These are phyloP conservation scores for Chionomys nivalis DNA, from an alignment of 2,113 vertebrate genomes.

Conservation along the genomic window DNA sequence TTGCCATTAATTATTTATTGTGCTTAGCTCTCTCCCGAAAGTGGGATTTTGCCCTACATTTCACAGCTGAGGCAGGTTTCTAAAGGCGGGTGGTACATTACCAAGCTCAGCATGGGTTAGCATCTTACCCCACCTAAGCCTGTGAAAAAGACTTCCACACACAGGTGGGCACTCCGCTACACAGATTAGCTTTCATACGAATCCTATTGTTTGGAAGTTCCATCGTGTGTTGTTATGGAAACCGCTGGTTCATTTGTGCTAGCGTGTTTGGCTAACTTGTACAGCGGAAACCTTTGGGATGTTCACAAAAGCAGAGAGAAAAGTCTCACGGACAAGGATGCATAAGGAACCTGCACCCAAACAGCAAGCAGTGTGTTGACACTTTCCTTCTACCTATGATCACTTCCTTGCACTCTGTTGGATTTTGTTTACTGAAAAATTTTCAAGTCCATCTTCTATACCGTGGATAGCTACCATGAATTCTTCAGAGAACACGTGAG, in stretches of 20 bases:
- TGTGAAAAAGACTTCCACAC: background rate
- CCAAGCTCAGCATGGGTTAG: background rate
- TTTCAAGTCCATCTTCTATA: background rate
- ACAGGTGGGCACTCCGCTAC: background rate
- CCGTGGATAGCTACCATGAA: background rate
- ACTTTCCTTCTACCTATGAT: background rate
- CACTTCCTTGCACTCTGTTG: background rate
- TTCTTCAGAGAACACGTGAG: background rate
- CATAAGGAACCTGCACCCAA: background rate
- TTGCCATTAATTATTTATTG: slow-evolving; percentile 72
- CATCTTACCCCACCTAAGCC: background rate
- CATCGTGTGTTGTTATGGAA: slow-evolving; percentile 22
- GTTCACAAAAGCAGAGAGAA: background rate
- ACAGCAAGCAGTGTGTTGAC: background rate
- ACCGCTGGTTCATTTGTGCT: background rate
- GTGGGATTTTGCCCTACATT: background rate
- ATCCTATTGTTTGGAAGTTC: background rate
- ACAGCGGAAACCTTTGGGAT: background rate
- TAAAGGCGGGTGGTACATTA: background rate
- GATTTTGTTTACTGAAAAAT: background rate
- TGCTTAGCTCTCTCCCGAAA: slow-evolving; percentile 10
- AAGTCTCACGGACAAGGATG: background rate
- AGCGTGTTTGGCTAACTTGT: background rate
- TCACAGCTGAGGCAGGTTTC: slow-evolving; percentile 10
- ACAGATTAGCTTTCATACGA: background rate